Evolutionary conservation across 2,888 invertebrate species (phyloP).

Genomic region (Perdita meconis): DNA sequence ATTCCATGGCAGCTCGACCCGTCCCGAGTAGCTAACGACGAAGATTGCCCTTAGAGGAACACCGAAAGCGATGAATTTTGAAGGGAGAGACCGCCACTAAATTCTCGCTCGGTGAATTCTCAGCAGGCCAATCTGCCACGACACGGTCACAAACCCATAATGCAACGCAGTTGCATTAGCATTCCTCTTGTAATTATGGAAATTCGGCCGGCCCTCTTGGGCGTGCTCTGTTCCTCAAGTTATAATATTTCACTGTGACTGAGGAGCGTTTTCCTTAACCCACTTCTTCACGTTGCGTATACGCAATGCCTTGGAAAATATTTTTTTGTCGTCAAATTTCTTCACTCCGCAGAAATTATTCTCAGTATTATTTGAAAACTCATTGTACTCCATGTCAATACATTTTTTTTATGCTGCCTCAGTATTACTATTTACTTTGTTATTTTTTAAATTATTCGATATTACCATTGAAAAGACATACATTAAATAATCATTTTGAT

Average conservation of each 20-base stretch:
- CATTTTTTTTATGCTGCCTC: too few species aligned
- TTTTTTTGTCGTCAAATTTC: too few species aligned
- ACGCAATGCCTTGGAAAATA: too few species aligned
- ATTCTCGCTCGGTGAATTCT: constrained; percentile 41
- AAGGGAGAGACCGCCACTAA: constrained; percentile 31
- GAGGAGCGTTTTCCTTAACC: neutral
- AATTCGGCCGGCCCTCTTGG: constrained; percentile 1
- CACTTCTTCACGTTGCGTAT: too few species aligned
- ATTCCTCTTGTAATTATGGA: constrained; percentile 20
- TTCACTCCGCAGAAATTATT: too few species aligned
- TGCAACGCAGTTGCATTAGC: constrained; percentile 37
- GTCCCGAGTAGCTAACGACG: constrained; percentile 1
- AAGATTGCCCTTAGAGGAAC: constrained; percentile 36
- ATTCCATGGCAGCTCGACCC: constrained; percentile 38
- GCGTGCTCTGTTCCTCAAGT: neutral
- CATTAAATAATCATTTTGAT: too few species aligned
- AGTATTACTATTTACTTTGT: too few species aligned
- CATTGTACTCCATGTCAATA: too few species aligned
- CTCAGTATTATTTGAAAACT: too few species aligned
- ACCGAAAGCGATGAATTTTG: constrained; percentile 23
- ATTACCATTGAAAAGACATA: too few species aligned
- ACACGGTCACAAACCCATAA: constrained; percentile 2
- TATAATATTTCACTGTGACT: neutral
- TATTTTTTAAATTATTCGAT: too few species aligned
- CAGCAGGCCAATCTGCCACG: constrained; percentile 17